Base-by-base conservation (phyloP, 2,888 invertebrate species). In the Parascotia fuliginaria region DNA sequence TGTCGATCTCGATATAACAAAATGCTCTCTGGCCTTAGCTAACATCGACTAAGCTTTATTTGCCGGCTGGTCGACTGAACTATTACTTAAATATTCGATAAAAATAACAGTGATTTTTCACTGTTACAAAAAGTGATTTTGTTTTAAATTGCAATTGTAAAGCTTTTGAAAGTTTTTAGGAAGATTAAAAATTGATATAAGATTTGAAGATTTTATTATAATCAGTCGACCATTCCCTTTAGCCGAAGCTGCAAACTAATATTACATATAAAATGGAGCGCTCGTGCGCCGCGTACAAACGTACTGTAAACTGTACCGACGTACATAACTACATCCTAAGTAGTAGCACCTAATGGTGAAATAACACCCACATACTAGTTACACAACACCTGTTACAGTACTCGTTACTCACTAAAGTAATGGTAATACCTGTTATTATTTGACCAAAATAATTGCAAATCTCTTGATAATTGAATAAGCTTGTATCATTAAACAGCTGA, bases 321-420 rank as follows among this genome's bases (percentile, higher is more conserved):
- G 44, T 36, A 41, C 36, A 41, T 59, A 70, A 77, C 79, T 82
- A 84, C 65, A 65, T 70, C 81, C 85, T 87, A 87, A 79, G 72
- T 83, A 82, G 77, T 89, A 89, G 89, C 89, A 89, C 89, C 89
- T 85, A 81, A 84, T 83, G 89, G 87, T 89, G 87, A 78, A 69
- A 60, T 55, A 71, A 72, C 79, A 77, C 73, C 74, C 71, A 61
- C 71, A 59, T 45, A 60, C 58, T 60, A 73, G 38, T 13, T 32
- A 58, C 61, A 62, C 44, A 72, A 65, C 73, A 77, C 28, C 50
- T 36, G 78, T 75, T 76, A 79, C 73, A 45, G 58, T 46, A 45
- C 37, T 44, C 12, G 38, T 38, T 38, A 45, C 39, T 45, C 33
- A 27, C 16, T 11, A 45, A 45, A 40, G 45, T 45, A 27, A 45